phyloP scores from a whole-genome alignment of 2,113 vertebrate genomes.

The Arvicanthis niloticus region DNA sequence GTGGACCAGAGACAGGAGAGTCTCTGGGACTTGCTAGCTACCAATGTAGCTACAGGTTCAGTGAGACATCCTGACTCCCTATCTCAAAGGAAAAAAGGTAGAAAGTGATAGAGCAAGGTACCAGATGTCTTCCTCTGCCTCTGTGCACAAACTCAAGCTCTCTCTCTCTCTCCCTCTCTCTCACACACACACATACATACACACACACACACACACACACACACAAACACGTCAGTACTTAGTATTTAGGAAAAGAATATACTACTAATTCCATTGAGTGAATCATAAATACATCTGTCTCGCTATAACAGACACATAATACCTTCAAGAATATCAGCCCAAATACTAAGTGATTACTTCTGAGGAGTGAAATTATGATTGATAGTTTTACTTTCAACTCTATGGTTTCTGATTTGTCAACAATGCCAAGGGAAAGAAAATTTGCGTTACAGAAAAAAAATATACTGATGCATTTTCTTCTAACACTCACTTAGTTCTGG shows the following conservation, averaged over 20 bases:
- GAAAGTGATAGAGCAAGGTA: background rate
- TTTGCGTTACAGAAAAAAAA: background rate
- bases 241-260: background rate
- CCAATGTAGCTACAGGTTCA: background rate
- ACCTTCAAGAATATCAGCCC: slow-evolving; percentile 22
- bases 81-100: background rate
- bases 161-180: too few species aligned
- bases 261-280: background rate
- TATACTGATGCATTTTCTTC: background rate
- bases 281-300: background rate
- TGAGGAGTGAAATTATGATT: background rate
- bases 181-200: too few species aligned
- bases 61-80: background rate
- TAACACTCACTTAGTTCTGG: slow-evolving; percentile 27
- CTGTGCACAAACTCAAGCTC: too few species aligned
- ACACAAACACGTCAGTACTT: background rate
- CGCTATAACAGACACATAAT: background rate
- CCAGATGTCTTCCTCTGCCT: background rate
- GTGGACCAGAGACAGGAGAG: background rate
- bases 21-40: background rate
- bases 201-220: background rate
- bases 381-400: slow-evolving; percentile 27
- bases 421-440: background rate
- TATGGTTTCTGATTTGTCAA: slow-evolving; percentile 32
- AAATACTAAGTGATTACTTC: background rate